Percentiles rank a stretch among this genome's conserved stretches.
Conservation (phyloP, 1,140 invertebrate genomes). For the Lycorma delicatula region DNA sequence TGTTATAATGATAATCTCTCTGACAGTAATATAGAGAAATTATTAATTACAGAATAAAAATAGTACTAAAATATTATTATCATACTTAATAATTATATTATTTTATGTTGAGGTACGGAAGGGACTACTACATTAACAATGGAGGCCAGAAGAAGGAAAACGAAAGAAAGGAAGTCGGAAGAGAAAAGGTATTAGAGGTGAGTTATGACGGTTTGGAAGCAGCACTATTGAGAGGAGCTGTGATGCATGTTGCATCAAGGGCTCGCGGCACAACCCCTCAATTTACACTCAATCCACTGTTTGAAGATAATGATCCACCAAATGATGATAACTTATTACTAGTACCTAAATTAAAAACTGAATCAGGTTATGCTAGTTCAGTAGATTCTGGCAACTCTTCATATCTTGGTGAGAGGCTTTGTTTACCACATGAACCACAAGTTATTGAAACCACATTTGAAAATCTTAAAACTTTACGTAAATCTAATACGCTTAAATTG, state of each 20-base stretch:
- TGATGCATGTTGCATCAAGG: constrained; percentile 21
- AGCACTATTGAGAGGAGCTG: constrained; percentile 18
- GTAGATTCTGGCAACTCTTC: constrained; percentile 20
- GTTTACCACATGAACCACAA: constrained; percentile 34
- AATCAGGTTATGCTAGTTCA: constrained; percentile 26
- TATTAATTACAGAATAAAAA: too few relatives aligned
- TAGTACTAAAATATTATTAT: too few relatives aligned
- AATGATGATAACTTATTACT: not conserved
- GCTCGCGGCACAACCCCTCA: constrained; percentile 20
- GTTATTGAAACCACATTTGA: constrained; percentile 34
- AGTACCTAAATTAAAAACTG: constrained; percentile 6
- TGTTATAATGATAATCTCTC: too few relatives aligned
- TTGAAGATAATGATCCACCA: constrained; percentile 12
- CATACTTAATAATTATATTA: too few relatives aligned
- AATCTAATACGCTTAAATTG: constrained; percentile 24
- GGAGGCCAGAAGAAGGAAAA: not conserved
- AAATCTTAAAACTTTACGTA: constrained; percentile 23
- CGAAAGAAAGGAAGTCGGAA: too few relatives aligned
- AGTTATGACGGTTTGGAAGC: constrained; percentile 17
- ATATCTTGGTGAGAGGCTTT: constrained; percentile 21
- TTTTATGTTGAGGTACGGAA: constrained; percentile 58
- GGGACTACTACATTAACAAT: constrained; percentile 68
- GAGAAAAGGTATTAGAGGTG: too few relatives aligned
- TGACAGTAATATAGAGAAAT: too few relatives aligned
- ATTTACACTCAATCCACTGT: constrained; percentile 26